These are phyloP conservation scores for Crocallis elinguaria DNA, from an alignment of 2,888 invertebrate genomes.

Conservation along the genomic window DNA sequence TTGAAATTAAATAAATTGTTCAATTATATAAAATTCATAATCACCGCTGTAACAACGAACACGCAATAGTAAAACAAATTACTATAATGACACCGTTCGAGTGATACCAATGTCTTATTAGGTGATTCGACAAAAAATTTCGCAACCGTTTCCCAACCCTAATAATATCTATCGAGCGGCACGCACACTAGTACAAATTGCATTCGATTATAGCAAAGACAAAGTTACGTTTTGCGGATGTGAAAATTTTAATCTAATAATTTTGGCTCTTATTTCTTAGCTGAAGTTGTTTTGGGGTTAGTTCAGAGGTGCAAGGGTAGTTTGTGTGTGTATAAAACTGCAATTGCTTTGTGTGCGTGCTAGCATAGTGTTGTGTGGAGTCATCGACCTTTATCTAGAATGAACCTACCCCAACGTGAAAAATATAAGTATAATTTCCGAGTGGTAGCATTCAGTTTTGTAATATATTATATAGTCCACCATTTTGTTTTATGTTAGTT, in stretches of 20 bases:
- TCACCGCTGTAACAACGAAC: constrained; percentile 44
- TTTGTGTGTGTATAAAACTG: constrained; percentile 44
- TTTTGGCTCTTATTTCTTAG: constrained; percentile 42
- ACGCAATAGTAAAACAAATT: constrained; percentile 54
- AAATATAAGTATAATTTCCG: constrained; percentile 53
- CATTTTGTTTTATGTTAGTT: constrained; percentile 40
- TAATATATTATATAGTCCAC: constrained; percentile 38
- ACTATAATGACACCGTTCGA: constrained; percentile 37
- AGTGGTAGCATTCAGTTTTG: constrained; percentile 44
- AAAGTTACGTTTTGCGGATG: constrained; percentile 44
- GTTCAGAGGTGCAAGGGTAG: constrained; percentile 12
- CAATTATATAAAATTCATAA: constrained; percentile 43
- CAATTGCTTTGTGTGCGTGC: constrained; percentile 47
- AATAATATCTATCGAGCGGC: constrained; percentile 63
- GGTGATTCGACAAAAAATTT: constrained; percentile 66
- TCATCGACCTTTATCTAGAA: constrained; percentile 73
- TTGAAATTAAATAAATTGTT: constrained; percentile 24
- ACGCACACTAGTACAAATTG: constrained; percentile 61
- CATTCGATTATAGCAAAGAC: constrained; percentile 64
- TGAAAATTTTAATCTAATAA: constrained; percentile 26
- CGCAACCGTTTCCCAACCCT: constrained; percentile 72
- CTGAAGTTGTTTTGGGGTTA: constrained; percentile 38
- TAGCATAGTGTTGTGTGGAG: constrained; percentile 44
- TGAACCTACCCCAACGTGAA: constrained; percentile 80
- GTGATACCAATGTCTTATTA: constrained; percentile 50